Evolutionary conservation across 2,113 vertebrate species (phyloP), one percentile per base, ranked within the genome.

Genomic region (Pachycephala philippinensis): DNA sequence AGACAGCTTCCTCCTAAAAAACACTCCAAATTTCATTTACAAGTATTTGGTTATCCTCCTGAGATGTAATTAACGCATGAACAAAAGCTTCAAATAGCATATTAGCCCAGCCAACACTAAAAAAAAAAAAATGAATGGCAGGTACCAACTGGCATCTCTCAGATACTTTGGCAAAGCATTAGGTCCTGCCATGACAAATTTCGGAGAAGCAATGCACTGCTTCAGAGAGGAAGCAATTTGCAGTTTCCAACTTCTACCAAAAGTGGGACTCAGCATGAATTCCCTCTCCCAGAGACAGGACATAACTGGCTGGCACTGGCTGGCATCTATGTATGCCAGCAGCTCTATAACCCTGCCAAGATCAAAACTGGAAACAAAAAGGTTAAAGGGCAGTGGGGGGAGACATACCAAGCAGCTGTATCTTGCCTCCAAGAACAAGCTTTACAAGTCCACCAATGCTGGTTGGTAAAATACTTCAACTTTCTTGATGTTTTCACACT

Each of bases 121-220:
- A 24, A 45, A 77, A 86, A 93, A 80, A 77, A n/a, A 45, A 44
- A 47, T 91, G 88, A 96, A 65, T 95, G 90, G 87, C 90, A 94
- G 87, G 65, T 81, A 70, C 87, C 89, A 95, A 15, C 84, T 93
- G 96, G 78, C 87, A 94, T 68, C 78, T 79, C 78, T 57, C 56
- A 63, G 56, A 81, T 63, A 59, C 11, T 63, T 44, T 89, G 68
- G 59, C 89, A 93, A 80, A 85, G 39, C 27, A 17, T 49, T 61
- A 42, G 9, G 19, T 39, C 54, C 71, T 80, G 50, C 79, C 63
- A 57, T 31, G 9, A 85, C 65, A 75, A 10, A 74, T 79, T 91
- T 39, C 90, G 18, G 60, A 76, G 70, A 21, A 93, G 61, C 44
- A 61, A 60, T 4, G 15, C 31, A 17, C 35, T 64, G 70, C 79